Evolutionary conservation across 2,888 invertebrate species (phyloP).

Genomic region (Apamea epomidion): DNA sequence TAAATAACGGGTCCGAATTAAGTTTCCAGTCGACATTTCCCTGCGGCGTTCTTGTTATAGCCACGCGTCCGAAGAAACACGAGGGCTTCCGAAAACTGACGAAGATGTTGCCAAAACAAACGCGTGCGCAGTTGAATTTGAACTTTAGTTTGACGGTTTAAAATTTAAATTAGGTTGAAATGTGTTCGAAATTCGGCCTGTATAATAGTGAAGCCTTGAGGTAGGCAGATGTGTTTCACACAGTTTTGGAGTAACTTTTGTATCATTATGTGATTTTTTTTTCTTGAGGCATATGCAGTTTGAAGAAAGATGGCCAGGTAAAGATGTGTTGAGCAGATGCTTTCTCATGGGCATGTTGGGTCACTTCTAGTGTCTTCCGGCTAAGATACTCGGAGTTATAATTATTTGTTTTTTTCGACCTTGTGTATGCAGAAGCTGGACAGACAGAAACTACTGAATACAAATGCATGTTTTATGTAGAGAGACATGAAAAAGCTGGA

Average conservation of each 20-base stretch:
- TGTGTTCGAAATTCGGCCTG: slow-evolving; percentile 44
- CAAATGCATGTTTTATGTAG: slow-evolving; percentile 8
- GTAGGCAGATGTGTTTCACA: slow-evolving; percentile 87
- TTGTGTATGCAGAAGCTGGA: slow-evolving; percentile 33
- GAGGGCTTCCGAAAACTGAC: slow-evolving; percentile 76
- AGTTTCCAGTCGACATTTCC: slow-evolving; percentile 71
- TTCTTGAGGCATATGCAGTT: slow-evolving; percentile 84
- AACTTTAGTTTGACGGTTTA: slow-evolving; percentile 24
- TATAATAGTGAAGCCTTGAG: slow-evolving; percentile 65
- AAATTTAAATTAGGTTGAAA: slow-evolving; percentile 60
- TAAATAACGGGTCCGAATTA: slow-evolving; percentile 73
- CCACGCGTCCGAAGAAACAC: slow-evolving; percentile 81
- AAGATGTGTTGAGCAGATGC: slow-evolving; percentile 80
- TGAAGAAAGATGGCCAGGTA: slow-evolving; percentile 82
- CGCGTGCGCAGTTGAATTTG: slow-evolving; percentile 40
- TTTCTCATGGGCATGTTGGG: slow-evolving; percentile 72
- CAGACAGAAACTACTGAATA: neutral
- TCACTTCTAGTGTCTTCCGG: slow-evolving; percentile 74
- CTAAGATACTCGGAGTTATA: slow-evolving; percentile 40
- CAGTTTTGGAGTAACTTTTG: slow-evolving; percentile 85
- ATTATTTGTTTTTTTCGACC: slow-evolving; percentile 29
- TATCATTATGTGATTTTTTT: slow-evolving; percentile 86
- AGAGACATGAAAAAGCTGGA: neutral
- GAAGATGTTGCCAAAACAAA: slow-evolving; percentile 79
- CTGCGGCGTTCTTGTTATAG: slow-evolving; percentile 72